These are phyloP conservation scores for Meriones psammophilus DNA, from an alignment of 2,797 vertebrate genomes.

Conservation along the genomic window DNA sequence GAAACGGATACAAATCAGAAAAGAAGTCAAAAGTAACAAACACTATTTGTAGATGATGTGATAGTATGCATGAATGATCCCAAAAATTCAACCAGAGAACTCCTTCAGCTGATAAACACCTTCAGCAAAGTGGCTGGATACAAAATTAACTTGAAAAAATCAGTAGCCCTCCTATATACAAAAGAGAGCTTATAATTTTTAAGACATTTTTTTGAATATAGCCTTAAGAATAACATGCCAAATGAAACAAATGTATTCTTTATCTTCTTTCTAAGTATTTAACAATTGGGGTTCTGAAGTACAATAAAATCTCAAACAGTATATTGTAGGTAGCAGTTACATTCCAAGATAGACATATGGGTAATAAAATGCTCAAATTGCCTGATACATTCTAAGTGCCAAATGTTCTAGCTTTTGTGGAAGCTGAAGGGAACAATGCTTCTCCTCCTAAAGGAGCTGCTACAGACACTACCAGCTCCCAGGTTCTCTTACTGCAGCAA, in stretches of 20 bases:
- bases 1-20: too few species aligned
- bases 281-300: slow-evolving; percentile 28
- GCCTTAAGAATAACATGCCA: slow-evolving; percentile 34
- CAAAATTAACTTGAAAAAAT: too few species aligned
- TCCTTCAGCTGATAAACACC: too few species aligned
- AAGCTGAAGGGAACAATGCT: neutral
- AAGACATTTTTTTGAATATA: slow-evolving; percentile 4
- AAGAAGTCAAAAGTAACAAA: too few species aligned
- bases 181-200: neutral
- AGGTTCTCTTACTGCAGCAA: neutral
- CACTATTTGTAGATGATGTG: too few species aligned
- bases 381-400: neutral
- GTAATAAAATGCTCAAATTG: neutral
- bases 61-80: too few species aligned
- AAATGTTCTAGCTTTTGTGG: neutral
- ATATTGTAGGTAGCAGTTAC: neutral
- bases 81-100: too few species aligned
- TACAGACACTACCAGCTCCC: neutral
- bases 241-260: slow-evolving; percentile 21
- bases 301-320: neutral
- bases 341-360: neutral
- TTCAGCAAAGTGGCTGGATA: too few species aligned
- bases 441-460: neutral
- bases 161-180: too few species aligned
- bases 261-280: slow-evolving; percentile 36